Conservation (phyloP, 2,888 invertebrate genomes). For the Chrysolina haemoptera region DNA sequence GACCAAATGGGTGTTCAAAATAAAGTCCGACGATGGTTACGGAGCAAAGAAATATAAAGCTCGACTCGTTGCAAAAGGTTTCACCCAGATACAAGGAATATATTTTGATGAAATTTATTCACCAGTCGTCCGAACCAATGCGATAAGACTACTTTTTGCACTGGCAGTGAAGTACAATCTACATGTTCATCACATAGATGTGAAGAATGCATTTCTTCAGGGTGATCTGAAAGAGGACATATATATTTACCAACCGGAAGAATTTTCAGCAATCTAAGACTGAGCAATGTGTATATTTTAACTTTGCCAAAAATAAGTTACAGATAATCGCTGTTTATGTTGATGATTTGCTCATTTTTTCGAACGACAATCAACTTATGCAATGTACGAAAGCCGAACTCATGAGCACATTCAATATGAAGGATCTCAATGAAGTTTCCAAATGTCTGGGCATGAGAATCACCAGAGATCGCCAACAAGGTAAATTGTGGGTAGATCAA, state of each 20-base stretch:
- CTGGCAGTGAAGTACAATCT: too few relatives aligned
- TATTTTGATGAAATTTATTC: neutral
- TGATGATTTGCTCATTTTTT: constrained; percentile 11
- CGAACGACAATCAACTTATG: neutral
- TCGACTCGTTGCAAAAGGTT: neutral
- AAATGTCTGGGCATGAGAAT: neutral
- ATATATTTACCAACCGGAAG: neutral
- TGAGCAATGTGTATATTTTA: neutral
- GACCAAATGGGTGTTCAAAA: too few relatives aligned
- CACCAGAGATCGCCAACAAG: neutral
- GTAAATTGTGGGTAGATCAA: neutral
- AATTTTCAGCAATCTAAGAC: neutral
- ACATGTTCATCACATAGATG: neutral
- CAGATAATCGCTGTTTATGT: constrained; percentile 6
- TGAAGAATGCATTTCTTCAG: neutral
- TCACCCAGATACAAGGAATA: neutral
- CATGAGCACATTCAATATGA: neutral
- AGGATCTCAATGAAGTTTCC: neutral
- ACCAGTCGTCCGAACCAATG: neutral
- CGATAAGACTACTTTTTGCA: neutral
- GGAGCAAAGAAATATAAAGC: too few relatives aligned
- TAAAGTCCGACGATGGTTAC: too few relatives aligned
- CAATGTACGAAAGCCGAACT: neutral
- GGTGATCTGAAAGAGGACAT: too few relatives aligned
- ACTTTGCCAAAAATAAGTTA: neutral